Evolutionary conservation across 2,113 vertebrate species (phyloP).

Genomic region (Chaetops frenatus): DNA sequence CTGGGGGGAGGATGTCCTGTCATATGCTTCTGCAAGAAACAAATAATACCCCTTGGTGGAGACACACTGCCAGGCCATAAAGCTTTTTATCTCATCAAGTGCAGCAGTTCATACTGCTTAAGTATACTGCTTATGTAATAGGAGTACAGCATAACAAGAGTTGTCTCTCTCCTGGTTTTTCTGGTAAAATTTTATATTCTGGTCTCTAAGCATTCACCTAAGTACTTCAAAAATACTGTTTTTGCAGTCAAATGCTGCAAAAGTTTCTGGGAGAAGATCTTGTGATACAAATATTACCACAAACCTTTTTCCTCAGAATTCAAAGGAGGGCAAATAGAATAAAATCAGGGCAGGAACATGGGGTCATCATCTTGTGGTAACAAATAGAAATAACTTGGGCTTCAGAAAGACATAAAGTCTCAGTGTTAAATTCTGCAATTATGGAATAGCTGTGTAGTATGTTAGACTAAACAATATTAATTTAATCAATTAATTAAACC

Average conservation of each 20-base stretch:
- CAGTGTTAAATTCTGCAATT: neutral
- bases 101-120: neutral
- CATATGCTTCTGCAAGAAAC: neutral
- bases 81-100: neutral
- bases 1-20: neutral
- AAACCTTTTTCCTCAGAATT: neutral
- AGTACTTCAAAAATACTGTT: neutral
- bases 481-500: neutral
- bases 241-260: neutral
- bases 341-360: neutral
- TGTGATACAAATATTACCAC: neutral
- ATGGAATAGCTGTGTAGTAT: neutral
- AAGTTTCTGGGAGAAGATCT: neutral
- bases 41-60: neutral
- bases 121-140: neutral
- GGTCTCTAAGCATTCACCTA: neutral
- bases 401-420: neutral
- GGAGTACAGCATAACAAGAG: neutral
- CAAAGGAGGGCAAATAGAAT: neutral
- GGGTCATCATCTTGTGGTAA: neutral
- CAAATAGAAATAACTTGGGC: neutral
- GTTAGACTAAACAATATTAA: neutral
- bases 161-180: neutral
- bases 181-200: neutral
- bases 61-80: neutral